Conservation (phyloP, 2,113 vertebrate species). For the Siphamia tubifer region DNA sequence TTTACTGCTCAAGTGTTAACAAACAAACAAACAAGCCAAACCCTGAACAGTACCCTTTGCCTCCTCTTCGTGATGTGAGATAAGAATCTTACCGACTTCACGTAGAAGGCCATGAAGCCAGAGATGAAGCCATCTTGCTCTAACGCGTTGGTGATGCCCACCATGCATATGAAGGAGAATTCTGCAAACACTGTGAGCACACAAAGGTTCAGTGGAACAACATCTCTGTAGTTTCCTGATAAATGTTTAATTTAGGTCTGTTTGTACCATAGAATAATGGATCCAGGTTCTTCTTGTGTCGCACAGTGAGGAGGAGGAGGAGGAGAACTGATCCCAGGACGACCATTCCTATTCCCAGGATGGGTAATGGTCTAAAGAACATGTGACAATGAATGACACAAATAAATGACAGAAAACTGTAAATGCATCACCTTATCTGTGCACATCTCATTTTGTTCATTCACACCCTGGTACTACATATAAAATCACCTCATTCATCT, state of each 20-base stretch:
- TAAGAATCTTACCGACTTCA: slow-evolving; percentile 80
- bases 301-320: slow-evolving; percentile 68
- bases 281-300: slow-evolving; percentile 73
- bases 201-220: not conserved
- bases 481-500: too few species aligned
- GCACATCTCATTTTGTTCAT: too few species aligned
- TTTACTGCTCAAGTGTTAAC: too few species aligned
- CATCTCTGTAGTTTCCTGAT: too few species aligned
- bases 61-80: too few species aligned
- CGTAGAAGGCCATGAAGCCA: slow-evolving; percentile 85
- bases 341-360: slow-evolving; percentile 69
- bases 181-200: slow-evolving; percentile 80
- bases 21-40: too few species aligned
- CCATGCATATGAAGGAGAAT: slow-evolving; percentile 83
- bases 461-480: too few species aligned
- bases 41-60: too few species aligned
- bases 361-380: slow-evolving; percentile 66
- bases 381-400: not conserved
- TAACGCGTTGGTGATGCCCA: slow-evolving; percentile 84
- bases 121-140: slow-evolving; percentile 87
- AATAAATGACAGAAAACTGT: not conserved
- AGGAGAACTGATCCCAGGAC: slow-evolving; percentile 73
- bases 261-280: slow-evolving; percentile 87
- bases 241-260: not conserved
- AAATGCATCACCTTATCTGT: not conserved